These are phyloP conservation scores for Heteractis magnifica DNA, from an alignment of 92 coral and sea anemone genomes.

Conservation along the genomic window DNA sequence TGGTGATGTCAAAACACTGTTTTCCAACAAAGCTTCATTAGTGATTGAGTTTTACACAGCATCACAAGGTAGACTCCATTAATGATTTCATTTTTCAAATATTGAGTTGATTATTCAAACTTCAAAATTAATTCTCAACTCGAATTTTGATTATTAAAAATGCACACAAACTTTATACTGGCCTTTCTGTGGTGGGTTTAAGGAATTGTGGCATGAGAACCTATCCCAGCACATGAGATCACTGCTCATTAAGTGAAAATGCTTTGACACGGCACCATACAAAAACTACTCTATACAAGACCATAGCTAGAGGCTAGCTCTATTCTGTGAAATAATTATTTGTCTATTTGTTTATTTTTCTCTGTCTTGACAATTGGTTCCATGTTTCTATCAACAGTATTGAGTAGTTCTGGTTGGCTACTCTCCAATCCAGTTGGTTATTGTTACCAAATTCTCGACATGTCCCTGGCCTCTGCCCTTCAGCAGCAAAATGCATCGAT, in stretches of 20 bases:
- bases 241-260: too few relatives aligned
- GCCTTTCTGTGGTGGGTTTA: too few relatives aligned
- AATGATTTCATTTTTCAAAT: too few relatives aligned
- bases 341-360: not conserved
- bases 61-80: constrained; percentile 59
- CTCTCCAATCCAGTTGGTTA: constrained; percentile 76
- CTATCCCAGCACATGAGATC: too few relatives aligned
- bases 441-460: constrained; percentile 68
- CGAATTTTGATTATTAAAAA: too few relatives aligned
- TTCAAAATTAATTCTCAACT: too few relatives aligned
- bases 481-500: constrained; percentile 72
- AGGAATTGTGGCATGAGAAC: too few relatives aligned
- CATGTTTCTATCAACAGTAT: constrained; percentile 41
- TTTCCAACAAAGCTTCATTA: constrained; percentile 59
- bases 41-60: constrained; percentile 80
- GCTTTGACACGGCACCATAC: too few relatives aligned
- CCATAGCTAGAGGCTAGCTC: not conserved
- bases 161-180: too few relatives aligned
- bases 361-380: not conserved
- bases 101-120: too few relatives aligned
- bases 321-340: not conserved
- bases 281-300: too few relatives aligned
- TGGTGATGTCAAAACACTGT: constrained; percentile 64
- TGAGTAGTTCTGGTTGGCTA: constrained; percentile 69
- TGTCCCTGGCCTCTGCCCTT: constrained; percentile 62